Evolutionary conservation across 2,797 vertebrate genomes (phyloP), one percentile per base, ranked within the genome.

Genomic region (Dicrostonyx torquatus): DNA sequence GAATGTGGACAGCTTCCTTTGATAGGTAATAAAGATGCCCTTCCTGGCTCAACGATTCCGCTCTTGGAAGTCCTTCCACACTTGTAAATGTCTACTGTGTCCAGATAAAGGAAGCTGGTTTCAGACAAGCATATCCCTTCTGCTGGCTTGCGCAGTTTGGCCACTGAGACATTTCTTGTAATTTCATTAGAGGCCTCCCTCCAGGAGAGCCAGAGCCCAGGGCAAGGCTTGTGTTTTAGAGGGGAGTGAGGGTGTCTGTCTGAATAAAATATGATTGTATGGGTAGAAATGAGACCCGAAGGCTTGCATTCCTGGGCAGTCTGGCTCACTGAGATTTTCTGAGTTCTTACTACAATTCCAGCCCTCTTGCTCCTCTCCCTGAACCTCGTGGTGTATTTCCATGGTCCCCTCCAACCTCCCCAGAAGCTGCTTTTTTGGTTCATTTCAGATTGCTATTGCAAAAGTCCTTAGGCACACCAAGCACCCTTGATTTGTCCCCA

Each of bases 241-340:
- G 48, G 22, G 55, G 64, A 93, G 73, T 22, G 34, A 87, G 85
- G 94, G 79, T 94, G 84, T 96, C 92, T 92, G 87, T 80, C 76
- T 84, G 89, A 92, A 90, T 72, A 90, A 79, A 96, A 82, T 84
- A 86, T 31, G 48, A 79, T 60, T 76, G 15, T 64, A 53, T 90
- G 93, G 93, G 90, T 1, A 1, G n/a, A 34, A 75, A 77, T 80
- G 60, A 90, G 93, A 79, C 75, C 37, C 83, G 72, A 87, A 94
- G 62, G 22, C 78, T 68, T 50, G 15, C 92, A 80, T 94, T 96
- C 90, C 84, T 73, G 34, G 13, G 12, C 83, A 93, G 92, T 60
- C 82, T 50, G 79, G 87, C 88, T 94, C 37, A 8, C 77, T 92
- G 40, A 37, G 43, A 62, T 58, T 84, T 91, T 78, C 91, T 29